phyloP scores from a whole-genome alignment of 1,140 invertebrate species.

The Meloidogyne chitwoodi region DNA sequence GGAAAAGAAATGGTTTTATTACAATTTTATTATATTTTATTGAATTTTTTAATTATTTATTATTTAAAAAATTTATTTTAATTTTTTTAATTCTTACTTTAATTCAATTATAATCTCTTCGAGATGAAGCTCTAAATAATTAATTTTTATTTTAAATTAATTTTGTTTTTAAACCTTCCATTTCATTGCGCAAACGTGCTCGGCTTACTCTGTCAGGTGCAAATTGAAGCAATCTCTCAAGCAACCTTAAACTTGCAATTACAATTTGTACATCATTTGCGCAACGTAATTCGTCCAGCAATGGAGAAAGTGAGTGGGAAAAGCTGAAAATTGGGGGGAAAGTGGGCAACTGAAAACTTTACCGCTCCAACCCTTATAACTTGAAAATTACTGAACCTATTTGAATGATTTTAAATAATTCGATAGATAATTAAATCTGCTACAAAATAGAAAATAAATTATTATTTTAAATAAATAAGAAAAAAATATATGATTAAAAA shows the following conservation, averaged over 20 bases:
- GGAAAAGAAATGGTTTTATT: not conserved
- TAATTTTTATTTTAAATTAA: not conserved
- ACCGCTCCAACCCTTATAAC: not conserved
- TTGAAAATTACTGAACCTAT: not conserved
- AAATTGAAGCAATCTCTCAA: conserved; percentile 23
- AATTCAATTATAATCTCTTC: not conserved
- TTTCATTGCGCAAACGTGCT: conserved; percentile 12
- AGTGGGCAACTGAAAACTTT: not conserved
- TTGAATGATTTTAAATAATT: not conserved
- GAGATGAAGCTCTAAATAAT: not conserved
- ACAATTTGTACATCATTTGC: conserved; percentile 10
- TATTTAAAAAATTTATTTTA: too few relatives aligned
- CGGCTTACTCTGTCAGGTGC: conserved; percentile 24
- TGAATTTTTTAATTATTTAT: not conserved
- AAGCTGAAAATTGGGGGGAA: not conserved
- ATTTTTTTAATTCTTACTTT: not conserved
- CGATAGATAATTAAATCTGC: not conserved
- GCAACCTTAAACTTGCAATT: not conserved
- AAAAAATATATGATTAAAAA: not conserved
- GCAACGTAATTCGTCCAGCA: conserved; percentile 28
- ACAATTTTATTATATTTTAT: not conserved
- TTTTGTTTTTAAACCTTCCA: conserved; percentile 21
- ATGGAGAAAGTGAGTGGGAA: conserved; percentile 12
- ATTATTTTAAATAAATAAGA: not conserved
- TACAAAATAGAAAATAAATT: not conserved